Percentiles rank a stretch among this genome's conserved stretches.
Evolutionary conservation across 35 echinoderm and acorn worm genomes (phyloP).

Genomic region (Anneissia japonica): DNA sequence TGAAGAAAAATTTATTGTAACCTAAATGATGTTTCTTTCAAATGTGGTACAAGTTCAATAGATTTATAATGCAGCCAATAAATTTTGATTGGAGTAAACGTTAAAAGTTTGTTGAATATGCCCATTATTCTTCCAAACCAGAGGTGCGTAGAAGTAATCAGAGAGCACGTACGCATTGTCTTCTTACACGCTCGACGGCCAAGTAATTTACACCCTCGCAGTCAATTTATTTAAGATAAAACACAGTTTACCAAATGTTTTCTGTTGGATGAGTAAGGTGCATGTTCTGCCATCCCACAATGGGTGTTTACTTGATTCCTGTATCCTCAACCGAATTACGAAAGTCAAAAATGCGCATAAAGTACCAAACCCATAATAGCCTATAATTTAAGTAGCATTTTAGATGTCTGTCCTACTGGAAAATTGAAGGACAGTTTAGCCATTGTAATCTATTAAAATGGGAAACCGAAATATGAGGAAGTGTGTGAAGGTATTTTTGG

Average conservation of each 20-base stretch:
- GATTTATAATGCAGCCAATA: no score
- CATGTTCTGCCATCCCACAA: not conserved
- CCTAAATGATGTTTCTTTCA: no score
- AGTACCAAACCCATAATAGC: not conserved
- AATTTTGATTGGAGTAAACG: no score
- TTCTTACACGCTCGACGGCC: not conserved
- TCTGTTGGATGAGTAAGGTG: not conserved
- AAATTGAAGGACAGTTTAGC: not conserved
- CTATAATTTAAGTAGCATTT: not conserved
- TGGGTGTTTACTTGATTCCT: not conserved
- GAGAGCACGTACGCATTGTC: not conserved
- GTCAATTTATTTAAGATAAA: not conserved
- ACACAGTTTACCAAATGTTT: not conserved
- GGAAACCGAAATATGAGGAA: not conserved
- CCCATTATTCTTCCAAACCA: not conserved
- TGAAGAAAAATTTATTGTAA: no score
- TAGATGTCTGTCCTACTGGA: not conserved
- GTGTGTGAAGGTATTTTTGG: not conserved
- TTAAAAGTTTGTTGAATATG: no score
- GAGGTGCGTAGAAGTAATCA: not conserved
- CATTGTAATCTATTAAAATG: not conserved
- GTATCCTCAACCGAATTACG: not conserved
- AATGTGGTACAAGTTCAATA: no score
- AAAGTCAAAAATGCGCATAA: not conserved
- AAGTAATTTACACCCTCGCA: not conserved